Evolutionary conservation across 1,140 invertebrate species (phyloP).

Genomic region (Drosophila punjabiensis): DNA sequence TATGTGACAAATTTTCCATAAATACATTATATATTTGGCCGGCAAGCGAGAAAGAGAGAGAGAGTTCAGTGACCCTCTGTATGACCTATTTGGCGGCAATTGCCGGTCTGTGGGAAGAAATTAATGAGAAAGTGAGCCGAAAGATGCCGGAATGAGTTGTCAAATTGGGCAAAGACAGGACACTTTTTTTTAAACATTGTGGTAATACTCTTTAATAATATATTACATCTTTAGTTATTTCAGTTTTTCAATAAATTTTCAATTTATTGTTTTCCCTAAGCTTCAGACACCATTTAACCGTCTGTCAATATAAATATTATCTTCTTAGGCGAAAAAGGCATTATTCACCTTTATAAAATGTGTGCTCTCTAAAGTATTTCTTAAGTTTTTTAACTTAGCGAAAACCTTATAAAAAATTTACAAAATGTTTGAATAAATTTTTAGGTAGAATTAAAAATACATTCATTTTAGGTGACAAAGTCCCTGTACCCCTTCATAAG

Average conservation of each 20-base stretch:
- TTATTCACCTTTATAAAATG: background rate
- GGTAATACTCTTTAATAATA: background rate
- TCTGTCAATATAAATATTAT: background rate
- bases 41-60: constrained; percentile 6
- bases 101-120: constrained; percentile 22
- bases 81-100: constrained; percentile 50
- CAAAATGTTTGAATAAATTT: too few relatives aligned
- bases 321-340: background rate
- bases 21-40: constrained; percentile 49
- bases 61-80: constrained; percentile 43
- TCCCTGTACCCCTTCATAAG: background rate
- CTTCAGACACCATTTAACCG: background rate
- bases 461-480: background rate
- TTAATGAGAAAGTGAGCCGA: constrained; percentile 24
- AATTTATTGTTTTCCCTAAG: background rate
- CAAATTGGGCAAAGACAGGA: constrained; percentile 4
- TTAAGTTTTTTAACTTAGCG: background rate
- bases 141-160: constrained; percentile 13
- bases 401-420: too few relatives aligned
- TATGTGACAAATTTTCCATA: constrained; percentile 59
- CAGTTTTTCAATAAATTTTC: background rate
- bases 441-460: background rate
- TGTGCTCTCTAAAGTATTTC: background rate
- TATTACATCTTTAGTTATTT: background rate
- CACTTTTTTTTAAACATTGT: constrained; percentile 1